phyloP scores from a whole-genome alignment of 2,113 vertebrate species.

The Cygnus atratus region DNA sequence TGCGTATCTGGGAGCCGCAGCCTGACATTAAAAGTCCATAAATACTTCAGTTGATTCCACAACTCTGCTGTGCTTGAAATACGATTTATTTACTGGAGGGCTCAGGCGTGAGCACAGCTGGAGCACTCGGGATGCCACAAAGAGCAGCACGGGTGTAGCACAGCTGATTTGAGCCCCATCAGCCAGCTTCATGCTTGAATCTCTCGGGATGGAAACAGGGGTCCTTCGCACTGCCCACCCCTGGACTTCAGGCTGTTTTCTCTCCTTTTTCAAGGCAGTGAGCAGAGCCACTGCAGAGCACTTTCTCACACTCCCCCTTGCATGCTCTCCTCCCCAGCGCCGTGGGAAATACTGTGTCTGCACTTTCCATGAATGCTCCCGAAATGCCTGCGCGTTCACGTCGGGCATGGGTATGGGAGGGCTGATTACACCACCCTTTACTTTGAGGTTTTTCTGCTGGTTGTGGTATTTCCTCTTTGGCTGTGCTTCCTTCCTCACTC shows the following conservation, averaged over 20 bases:
- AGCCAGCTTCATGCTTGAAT: background rate
- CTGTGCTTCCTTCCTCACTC: background rate
- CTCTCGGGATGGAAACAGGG: background rate
- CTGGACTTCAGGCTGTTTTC: background rate
- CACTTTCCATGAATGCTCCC: background rate
- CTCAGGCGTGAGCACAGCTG: background rate
- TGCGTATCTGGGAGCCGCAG: background rate
- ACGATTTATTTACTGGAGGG: background rate
- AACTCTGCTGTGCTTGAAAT: background rate
- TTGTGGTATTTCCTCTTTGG: background rate
- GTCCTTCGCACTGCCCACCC: background rate
- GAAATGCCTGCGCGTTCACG: background rate
- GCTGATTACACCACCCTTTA: background rate
- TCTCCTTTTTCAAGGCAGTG: background rate
- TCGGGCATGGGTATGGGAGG: background rate
- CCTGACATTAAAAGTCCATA: background rate
- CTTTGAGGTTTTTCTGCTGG: background rate
- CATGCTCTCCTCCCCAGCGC: background rate
- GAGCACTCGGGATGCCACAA: fast-evolving
- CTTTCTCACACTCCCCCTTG: slow-evolving; percentile 12
- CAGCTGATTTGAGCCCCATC: background rate
- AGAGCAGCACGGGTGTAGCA: background rate
- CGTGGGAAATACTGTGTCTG: background rate
- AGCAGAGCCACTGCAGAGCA: background rate
- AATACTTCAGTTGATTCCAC: background rate